Base-by-base conservation (phyloP, 2,797 vertebrate genomes). In the Parambassis ranga region DNA sequence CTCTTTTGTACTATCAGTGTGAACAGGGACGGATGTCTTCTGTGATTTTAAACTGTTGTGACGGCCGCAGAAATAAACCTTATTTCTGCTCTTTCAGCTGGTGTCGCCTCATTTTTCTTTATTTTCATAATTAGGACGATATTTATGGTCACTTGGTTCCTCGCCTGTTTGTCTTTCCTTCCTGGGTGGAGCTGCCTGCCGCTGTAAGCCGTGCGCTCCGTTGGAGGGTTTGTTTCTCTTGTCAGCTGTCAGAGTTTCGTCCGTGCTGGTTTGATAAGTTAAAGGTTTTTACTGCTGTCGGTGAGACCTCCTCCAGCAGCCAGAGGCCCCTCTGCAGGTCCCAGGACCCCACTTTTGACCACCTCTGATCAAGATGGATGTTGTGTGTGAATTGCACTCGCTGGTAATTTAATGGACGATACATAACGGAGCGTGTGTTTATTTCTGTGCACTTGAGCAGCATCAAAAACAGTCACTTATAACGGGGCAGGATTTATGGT, bases 401-500 rank as follows among this genome's bases (percentile, higher is more conserved):
- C 31, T 48, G 71, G 39, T 76, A 37, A 77, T 79, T 82, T 82
- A 78, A 62, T 19, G 49, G 61, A 71, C 71, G 10, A 75, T 65
- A 42, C 31, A 42, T 69, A 83, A 50, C 73, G 0, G 52, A 56
- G 67, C 9, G 22, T 33, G 5, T 64, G 80, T 83, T 74, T 78
- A 58, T 71, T 70, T 55, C 56, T 1, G 10, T 0, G 52, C 4
- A 33, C 56, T 69, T 63, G 79, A 49, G 67, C 39, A 2, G 73
- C 74, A 77, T 87, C 81, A 87, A 57, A 81, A 84, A 80, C 82
- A 74, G 73, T 66, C 86, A 79, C 73, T 84, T 87, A n/a, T n/a
- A 85, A 59, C 69, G 5, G 33, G 19, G 46, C 61, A 71, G 57
- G 75, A 85, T 85, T 83, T 70, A 86, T 87, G 81, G 69, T 58